Evolutionary conservation across 2,797 vertebrate genomes (phyloP), one percentile per base, ranked within the genome.

Genomic region (Passerculus sandwichensis): DNA sequence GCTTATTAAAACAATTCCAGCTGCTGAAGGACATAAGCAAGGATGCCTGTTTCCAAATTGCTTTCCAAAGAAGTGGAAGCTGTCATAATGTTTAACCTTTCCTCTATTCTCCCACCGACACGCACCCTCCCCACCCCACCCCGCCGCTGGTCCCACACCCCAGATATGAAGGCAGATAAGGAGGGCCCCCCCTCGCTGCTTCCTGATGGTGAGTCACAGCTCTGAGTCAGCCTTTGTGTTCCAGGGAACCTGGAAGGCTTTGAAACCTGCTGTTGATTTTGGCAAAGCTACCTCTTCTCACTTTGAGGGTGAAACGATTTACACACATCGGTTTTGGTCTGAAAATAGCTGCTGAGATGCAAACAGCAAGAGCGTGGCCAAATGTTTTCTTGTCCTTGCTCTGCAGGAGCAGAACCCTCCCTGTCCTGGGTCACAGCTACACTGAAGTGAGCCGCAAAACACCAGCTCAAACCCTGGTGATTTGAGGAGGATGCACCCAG

Each of bases 161-260:
- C 75, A 97, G 97, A 97, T 97, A 97, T 88, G 95, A 96, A 82
- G 80, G 91, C 64, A 91, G 97, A 98, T 98, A 98, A 97, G 45
- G 71, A 97, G 91, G 91, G 71, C 36, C 78, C 95, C 88, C 56
- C 91, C 97, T 95, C 88, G 67, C 97, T 94, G 94, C 97, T 98
- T 98, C 97, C 97, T 95, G 93, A 95, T 90, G 92, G 82, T 98
- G 98, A 98, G 93, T 98, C 98, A 98, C 8, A 4, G 89, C 94
- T 97, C 96, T 97, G 97, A 98, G 96, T 98, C 97, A 98, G 96
- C 94, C 97, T 97, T 98, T 98, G 97, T 98, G 97, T 97, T 97
- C 89, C 71, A 95, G 93, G 91, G 96, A 97, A 97, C 95, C 97
- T 98, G 97, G 96, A 97, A 98, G 96, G 73, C 96, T 97, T 97